A percentile compares a stretch with the other conserved stretches of the same genome.
These are phyloP conservation scores for Acipenser ruthenus DNA, from an alignment of 2,797 vertebrate species.

Conservation along the genomic window DNA sequence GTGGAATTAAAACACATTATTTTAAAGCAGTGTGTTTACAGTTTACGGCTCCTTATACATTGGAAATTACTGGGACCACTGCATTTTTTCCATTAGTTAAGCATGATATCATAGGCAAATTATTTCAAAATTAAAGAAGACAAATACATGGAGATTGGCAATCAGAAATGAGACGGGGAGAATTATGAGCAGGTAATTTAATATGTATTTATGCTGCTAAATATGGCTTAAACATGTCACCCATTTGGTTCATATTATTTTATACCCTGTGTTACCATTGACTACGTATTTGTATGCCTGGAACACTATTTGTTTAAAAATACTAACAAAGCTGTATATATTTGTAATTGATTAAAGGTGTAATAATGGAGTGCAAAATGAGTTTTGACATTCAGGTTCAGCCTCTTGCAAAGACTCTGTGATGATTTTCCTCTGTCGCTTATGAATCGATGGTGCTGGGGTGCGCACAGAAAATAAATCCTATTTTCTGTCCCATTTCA, in stretches of 20 bases:
- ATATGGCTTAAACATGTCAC: background rate
- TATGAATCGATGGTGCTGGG: constrained; percentile 16
- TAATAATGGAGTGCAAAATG: constrained; percentile 36
- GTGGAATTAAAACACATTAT: no score
- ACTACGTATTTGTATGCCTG: constrained; percentile 8
- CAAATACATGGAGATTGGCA: no score
- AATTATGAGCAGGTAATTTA: no score
- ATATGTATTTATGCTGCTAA: background rate
- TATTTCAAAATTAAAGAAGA: no score
- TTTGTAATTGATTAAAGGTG: constrained; percentile 36
- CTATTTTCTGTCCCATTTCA: constrained; percentile 36
- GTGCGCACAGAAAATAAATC: constrained; percentile 31
- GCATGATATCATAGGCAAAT: no score
- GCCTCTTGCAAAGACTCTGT: constrained; percentile 5
- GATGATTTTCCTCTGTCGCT: constrained; percentile 15
- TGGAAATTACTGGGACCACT: no score
- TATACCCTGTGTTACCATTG: background rate
- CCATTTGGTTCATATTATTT: background rate
- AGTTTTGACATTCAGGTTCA: constrained; percentile 24
- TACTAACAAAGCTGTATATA: constrained; percentile 27
- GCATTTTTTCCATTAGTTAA: no score
- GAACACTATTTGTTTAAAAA: constrained; percentile 15
- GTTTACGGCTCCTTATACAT: no score
- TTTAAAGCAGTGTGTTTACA: no score
- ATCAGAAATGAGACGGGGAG: no score